Base-by-base conservation (phyloP, 35 echinoderm and acorn worm genomes). In the Apostichopus californicus region DNA sequence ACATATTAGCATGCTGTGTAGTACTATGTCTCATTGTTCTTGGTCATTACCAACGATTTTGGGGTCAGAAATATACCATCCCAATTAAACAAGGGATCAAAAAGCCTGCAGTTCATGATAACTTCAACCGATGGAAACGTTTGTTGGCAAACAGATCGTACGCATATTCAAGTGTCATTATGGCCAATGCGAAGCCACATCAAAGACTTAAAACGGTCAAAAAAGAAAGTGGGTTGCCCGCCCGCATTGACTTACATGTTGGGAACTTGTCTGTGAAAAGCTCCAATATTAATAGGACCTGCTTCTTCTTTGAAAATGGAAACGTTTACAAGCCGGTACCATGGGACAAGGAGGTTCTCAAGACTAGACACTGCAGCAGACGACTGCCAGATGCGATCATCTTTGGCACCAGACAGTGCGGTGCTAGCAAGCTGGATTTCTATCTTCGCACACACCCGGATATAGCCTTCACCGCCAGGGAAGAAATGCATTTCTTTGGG, bases 401-500 rank as follows among this genome's bases (percentile, higher is more conserved):
- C 15, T 71, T 96, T 57, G 95, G 95, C 21, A 72, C 79, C 55
- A 87, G 93, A 46, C 90, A 94, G 57, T 93, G 92, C 56, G 95
- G 95, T 8, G 86, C 95, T 10, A 90, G 61, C 53, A 88, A 89
- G 8, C 56, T 96, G 28, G 79, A 78, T 52, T 92, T 92, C 55
- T 92, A 87, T 58, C 83, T 96, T 13, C 25, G 72, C 5, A 71
- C 78, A 6, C 95, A 96, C 77, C 95, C 95, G 9, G 85, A 91
- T 28, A n/a, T 96, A 12, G 89, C 82, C 7, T 89, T 90, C 55
- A 53, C 79, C 9, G 61, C 79, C 10, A 79, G 63, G 28, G 54
- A 78, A 53, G 95, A 96, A 22, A 71, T 92, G 24, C 89, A 96
- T 57, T 96, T 91, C 82, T 96, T 93, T 84, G 86, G 89, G 54